Base-by-base conservation (phyloP, 2,888 invertebrate species). In the Eugnorisma glareosa region DNA sequence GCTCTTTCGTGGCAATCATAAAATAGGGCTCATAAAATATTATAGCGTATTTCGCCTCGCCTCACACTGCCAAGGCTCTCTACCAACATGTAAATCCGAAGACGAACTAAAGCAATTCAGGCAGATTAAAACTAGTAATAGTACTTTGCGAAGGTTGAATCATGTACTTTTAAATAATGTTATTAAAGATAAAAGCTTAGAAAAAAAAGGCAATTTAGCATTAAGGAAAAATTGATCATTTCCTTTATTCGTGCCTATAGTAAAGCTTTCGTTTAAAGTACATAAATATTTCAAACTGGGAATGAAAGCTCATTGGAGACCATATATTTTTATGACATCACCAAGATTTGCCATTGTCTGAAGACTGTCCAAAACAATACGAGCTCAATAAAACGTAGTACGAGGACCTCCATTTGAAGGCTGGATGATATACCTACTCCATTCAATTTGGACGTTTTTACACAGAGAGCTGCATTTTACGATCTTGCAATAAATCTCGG, bases 401-500 rank as follows among this genome's bases (percentile, higher is more conserved):
- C 67, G 45, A 28, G 67, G 61, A 64, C 45, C 45, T 67, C 21
- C 83, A 89, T 86, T 83, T 79, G 82, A 86, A 88, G 86, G 83
- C 85, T 88, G 83, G 86, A 87, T 88, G 88, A 90, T 90, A 87
- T 86, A 89, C 87, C 84, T 86, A 88, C 83, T 90, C 86, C 83
- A 92, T 93, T 92, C 91, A 91, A 92, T 93, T 91, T 90, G 89
- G 88, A 84, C 83, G 89, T 91, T 92, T 90, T 90, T 91, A 90
- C 91, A 91, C 75, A 76, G 81, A 90, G 91, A 86, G 88, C 90
- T 93, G 92, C 92, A 93, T 92, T 94, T 95, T 93, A 95, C 92
- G 93, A 93, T 91, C 91, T 88, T 90, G 92, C 91, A 90, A 94
- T 95, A 94, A 95, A 95, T 95, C 94, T 93, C 89, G 72, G 88